Evolutionary conservation across 2,797 vertebrate species (phyloP), one percentile per base, ranked within the genome.

Genomic region (Silurus lanzhouensis): DNA sequence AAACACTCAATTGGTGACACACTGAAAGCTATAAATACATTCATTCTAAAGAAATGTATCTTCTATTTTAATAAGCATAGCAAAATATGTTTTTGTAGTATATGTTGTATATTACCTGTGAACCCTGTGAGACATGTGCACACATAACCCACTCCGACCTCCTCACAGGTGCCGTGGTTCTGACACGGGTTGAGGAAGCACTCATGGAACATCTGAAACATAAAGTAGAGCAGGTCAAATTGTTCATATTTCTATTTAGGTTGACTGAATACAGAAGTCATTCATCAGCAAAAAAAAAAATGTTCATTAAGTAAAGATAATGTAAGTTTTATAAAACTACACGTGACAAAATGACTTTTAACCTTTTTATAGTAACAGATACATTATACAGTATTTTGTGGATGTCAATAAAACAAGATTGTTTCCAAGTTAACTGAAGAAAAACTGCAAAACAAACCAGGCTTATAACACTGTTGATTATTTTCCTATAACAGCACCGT

Each of bases 181-280:
- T 96, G 96, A 91, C 98, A 99, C 0, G 98, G 98, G 89, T 97
- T 97, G 91, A 98, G 91, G 91, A 99, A 98, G 90, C 98, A 99
- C 90, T 99, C 98, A 0, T 99, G 97, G 92, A 99, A 99, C 92
- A 98, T 96, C 98, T 99, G 87, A 31, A 57, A 76, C 68, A 17
- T 12, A 79, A 72, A 52, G 88, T 86, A 87, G 27, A 88, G 14
- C 31, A 57, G 81, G 86, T 89, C 27, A 68, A 63, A 66, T 44
- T 85, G 55, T 52, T 71, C 1, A 84, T 64, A 58, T 60, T 6
- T 83, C 67, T 52, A 27, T 70, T 60, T 12, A 77, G 67, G 63
- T 46, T 6, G 27, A 60, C 25, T 76, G 20, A 77, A 5, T 38
- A 38, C 38, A 38, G 38, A 38, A 38, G 4, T 38, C 38, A 38